Evolutionary conservation across 2,888 invertebrate species (phyloP).

Genomic region (Tetragnatha montana): DNA sequence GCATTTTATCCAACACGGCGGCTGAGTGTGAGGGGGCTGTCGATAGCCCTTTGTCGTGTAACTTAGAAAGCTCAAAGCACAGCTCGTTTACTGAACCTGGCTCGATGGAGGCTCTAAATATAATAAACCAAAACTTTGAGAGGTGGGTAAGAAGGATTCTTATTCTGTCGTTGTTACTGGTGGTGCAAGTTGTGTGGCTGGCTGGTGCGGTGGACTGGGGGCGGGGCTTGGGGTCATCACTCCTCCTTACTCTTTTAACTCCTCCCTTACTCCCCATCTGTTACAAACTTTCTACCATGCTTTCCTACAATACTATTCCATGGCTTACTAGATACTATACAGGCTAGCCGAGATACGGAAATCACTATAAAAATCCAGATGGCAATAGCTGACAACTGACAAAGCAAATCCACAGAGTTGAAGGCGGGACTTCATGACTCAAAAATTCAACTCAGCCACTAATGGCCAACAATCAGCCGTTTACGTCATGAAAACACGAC

Average conservation of each 20-base stretch:
- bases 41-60: conserved; percentile 68
- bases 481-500: no score
- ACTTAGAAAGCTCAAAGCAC: conserved; percentile 68
- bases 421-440: no score
- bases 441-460: no score
- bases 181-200: conserved; percentile 52
- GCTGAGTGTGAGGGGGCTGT: conserved; percentile 60
- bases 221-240: not conserved
- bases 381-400: no score
- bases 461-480: no score
- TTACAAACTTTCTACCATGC: no score
- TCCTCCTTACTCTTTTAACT: not conserved
- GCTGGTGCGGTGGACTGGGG: conserved; percentile 1
- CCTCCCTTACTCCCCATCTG: no score
- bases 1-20: conserved; percentile 63
- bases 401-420: no score
- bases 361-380: no score
- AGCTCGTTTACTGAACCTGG: conserved; percentile 62
- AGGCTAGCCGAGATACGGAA: no score
- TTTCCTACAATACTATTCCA: no score
- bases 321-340: no score
- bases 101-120: conserved; percentile 65
- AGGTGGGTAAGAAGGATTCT: conserved; percentile 71
- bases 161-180: conserved; percentile 57
- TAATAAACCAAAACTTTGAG: conserved; percentile 70